Conservation (phyloP, 2,888 invertebrate genomes). For the Sabellastarte sp. region DNA sequence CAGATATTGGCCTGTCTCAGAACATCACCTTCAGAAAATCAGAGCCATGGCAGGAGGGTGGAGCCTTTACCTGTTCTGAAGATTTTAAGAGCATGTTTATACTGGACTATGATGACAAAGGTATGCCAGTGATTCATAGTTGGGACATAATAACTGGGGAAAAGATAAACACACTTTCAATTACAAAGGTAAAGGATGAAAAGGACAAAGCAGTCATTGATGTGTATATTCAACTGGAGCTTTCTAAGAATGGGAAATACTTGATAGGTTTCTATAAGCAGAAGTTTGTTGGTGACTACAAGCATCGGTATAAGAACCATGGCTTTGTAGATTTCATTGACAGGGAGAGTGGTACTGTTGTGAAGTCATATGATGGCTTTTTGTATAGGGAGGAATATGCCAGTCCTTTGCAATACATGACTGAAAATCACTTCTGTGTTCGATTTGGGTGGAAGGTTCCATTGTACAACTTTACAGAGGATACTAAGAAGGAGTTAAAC, state of each 20-base stretch:
- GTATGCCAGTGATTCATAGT: neutral
- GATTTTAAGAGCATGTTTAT: neutral
- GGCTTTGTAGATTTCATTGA: neutral
- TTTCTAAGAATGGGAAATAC: neutral
- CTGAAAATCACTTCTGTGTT: neutral
- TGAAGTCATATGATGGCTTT: neutral
- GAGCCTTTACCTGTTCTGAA: neutral
- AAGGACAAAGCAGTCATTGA: neutral
- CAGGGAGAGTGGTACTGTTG: neutral
- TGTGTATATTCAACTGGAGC: neutral
- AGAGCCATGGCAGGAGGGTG: neutral
- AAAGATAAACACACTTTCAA: neutral
- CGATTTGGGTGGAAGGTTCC: neutral
- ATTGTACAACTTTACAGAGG: neutral
- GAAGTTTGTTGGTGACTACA: neutral
- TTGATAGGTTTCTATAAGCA: neutral
- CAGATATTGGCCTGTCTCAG: neutral
- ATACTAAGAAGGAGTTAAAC: neutral
- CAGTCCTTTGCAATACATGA: neutral
- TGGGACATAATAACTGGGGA: neutral
- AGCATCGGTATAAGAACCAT: neutral
- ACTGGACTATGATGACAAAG: neutral
- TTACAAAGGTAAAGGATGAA: neutral
- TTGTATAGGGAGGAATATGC: neutral
- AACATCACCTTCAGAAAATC: conserved; percentile 1